Percentiles rank a stretch among this genome's conserved stretches.
Conservation (phyloP, 2,888 invertebrate species). For the Latheticus oryzae region DNA sequence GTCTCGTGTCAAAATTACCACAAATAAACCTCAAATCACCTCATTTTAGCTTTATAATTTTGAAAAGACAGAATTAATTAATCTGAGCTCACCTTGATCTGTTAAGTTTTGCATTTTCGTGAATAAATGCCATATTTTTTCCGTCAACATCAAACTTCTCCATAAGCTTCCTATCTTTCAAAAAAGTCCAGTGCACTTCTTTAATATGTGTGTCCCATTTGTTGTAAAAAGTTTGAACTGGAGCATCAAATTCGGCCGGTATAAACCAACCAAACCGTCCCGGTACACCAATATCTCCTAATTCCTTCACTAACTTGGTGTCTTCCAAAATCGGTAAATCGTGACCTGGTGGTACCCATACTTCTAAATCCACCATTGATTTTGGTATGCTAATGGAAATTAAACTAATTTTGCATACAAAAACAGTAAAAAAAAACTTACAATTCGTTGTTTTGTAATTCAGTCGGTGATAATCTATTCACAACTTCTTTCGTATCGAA, state of each 20-base stretch:
- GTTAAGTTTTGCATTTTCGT: constrained; percentile 33
- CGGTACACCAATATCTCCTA: constrained; percentile 68
- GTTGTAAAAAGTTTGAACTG: constrained; percentile 51
- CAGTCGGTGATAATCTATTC: constrained; percentile 54
- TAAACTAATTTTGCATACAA: background rate
- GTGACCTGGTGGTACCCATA: constrained; percentile 75
- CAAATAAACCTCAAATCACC: too few relatives aligned
- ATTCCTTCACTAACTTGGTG: constrained; percentile 65
- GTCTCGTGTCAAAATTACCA: too few relatives aligned
- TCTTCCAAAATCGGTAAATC: constrained; percentile 67
- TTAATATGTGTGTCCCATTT: constrained; percentile 56
- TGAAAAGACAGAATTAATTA: too few relatives aligned
- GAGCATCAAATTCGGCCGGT: constrained; percentile 63
- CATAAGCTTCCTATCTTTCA: constrained; percentile 65
- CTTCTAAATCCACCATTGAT: constrained; percentile 76
- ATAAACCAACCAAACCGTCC: constrained; percentile 77
- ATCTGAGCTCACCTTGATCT: background rate
- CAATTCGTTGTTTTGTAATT: constrained; percentile 36
- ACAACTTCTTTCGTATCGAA: constrained; percentile 63
- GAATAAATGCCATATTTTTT: constrained; percentile 56
- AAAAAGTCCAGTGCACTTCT: constrained; percentile 69
- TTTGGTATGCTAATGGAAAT: constrained; percentile 62
- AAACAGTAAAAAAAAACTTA: constrained; percentile 21
- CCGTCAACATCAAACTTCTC: constrained; percentile 66
- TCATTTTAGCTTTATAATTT: too few relatives aligned